These are phyloP conservation scores for Caenorhabditis wallacei DNA, from an alignment of 2,888 invertebrate genomes.

Conservation along the genomic window DNA sequence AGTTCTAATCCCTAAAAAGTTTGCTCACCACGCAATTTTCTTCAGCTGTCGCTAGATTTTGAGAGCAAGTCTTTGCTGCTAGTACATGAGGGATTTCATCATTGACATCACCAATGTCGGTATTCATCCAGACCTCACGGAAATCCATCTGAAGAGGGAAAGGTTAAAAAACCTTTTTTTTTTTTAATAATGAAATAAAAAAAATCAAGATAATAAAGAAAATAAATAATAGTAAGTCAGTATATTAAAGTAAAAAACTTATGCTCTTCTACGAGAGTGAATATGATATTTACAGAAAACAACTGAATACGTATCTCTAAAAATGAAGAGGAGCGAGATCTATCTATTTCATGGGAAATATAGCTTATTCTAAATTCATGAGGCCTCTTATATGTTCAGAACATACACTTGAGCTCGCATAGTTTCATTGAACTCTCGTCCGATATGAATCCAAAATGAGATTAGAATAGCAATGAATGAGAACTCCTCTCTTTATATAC, in stretches of 20 bases:
- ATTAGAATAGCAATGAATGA: not conserved
- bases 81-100: slow-evolving; percentile 7
- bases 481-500: not conserved
- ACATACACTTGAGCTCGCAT: not conserved
- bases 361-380: not conserved
- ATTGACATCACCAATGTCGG: slow-evolving; percentile 14
- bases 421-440: not conserved
- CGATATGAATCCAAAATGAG: not conserved
- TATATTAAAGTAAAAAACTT: too few relatives aligned
- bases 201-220: not conserved
- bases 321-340: not conserved
- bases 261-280: too few relatives aligned
- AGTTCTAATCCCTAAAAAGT: too few relatives aligned
- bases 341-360: not conserved
- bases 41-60: slow-evolving; percentile 34
- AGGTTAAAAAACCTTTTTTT: not conserved
- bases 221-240: not conserved
- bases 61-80: slow-evolving; percentile 28
- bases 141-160: slow-evolving; percentile 47
- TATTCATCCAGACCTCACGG: slow-evolving; percentile 57
- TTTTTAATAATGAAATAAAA: not conserved
- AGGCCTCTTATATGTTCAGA: not conserved
- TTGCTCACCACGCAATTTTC: slow-evolving; percentile 34
- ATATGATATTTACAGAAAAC: too few relatives aligned
- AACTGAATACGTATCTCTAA: too few relatives aligned